Conservation (phyloP, 2,888 invertebrate genomes). For the Gymnosoma rotundatum region DNA sequence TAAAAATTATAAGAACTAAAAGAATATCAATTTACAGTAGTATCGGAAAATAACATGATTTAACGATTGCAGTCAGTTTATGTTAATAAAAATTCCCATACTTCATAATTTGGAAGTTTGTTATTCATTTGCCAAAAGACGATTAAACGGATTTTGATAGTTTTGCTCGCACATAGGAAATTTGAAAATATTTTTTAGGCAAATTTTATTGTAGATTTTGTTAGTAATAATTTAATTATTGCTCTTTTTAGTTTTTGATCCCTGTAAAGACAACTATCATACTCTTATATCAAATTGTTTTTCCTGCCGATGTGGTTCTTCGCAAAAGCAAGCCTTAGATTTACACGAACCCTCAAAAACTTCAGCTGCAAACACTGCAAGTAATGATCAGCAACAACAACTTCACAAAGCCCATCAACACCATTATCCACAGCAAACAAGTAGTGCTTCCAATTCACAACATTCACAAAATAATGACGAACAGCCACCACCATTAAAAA, state of each 20-base stretch:
- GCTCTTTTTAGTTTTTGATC: slow-evolving; percentile 76
- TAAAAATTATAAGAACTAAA: too few relatives aligned
- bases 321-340: slow-evolving; percentile 70
- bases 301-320: slow-evolving; percentile 73
- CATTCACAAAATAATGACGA: slow-evolving; percentile 71
- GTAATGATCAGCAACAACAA: slow-evolving; percentile 50
- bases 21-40: too few relatives aligned
- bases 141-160: too few relatives aligned
- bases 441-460: slow-evolving; percentile 71
- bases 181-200: neutral
- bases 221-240: neutral
- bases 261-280: slow-evolving; percentile 75
- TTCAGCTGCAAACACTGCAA: slow-evolving; percentile 57
- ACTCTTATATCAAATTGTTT: slow-evolving; percentile 72
- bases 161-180: too few relatives aligned
- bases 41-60: too few relatives aligned
- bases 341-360: slow-evolving; percentile 67
- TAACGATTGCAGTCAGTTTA: too few relatives aligned
- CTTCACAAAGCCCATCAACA: slow-evolving; percentile 48
- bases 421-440: slow-evolving; percentile 56
- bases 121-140: too few relatives aligned
- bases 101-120: too few relatives aligned
- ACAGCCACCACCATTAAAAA: slow-evolving; percentile 67
- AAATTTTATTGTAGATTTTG: neutral
- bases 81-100: too few relatives aligned